Percentiles rank a stretch among this genome's conserved stretches.
These are phyloP conservation scores for Pantherophis vulpinus DNA, from an alignment of 2,797 vertebrate genomes.

Conservation along the genomic window DNA sequence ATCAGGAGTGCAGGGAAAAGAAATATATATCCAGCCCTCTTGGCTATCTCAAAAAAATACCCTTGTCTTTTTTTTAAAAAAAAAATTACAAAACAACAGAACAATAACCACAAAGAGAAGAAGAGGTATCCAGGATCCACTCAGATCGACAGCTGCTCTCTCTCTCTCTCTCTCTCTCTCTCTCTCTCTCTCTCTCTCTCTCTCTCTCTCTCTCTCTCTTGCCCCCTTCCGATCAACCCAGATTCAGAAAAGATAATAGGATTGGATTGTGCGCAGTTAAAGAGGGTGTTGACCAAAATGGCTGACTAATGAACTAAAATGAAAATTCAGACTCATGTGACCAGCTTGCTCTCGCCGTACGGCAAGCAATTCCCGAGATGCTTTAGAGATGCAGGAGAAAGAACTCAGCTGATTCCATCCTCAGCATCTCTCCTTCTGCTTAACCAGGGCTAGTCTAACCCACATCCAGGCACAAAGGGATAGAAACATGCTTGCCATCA, in stretches of 20 bases:
- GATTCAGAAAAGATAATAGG: slow-evolving; percentile 68
- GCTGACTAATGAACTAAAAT: slow-evolving; percentile 86
- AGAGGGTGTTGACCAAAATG: slow-evolving; percentile 98
- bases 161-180: slow-evolving; percentile 54
- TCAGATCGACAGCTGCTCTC: slow-evolving; percentile 63
- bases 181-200: too few species aligned
- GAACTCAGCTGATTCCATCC: slow-evolving; percentile 55
- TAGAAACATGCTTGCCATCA: fast-evolving
- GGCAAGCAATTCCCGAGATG: slow-evolving; percentile 77
- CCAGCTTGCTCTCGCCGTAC: slow-evolving; percentile 78
- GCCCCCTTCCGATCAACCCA: slow-evolving; percentile 58
- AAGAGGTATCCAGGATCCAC: slow-evolving; percentile 45
- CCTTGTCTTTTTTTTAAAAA: slow-evolving; percentile 32
- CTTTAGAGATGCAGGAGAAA: slow-evolving; percentile 67
- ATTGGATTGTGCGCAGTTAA: slow-evolving; percentile 78
- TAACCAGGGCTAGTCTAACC: slow-evolving; percentile 55
- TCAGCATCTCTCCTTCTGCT: slow-evolving; percentile 48
- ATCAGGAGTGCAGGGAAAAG: slow-evolving; percentile 33
- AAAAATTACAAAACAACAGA: slow-evolving; percentile 43
- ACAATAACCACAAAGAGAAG: slow-evolving; percentile 6
- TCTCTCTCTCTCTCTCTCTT: not conserved
- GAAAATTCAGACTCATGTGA: slow-evolving; percentile 88
- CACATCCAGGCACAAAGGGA: not conserved
- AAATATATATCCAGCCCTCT: slow-evolving; percentile 18
- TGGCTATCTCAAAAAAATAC: slow-evolving; percentile 23